These are phyloP conservation scores for Cyclargus thomasi DNA, from an alignment of 1,140 invertebrate genomes.

Conservation along the genomic window DNA sequence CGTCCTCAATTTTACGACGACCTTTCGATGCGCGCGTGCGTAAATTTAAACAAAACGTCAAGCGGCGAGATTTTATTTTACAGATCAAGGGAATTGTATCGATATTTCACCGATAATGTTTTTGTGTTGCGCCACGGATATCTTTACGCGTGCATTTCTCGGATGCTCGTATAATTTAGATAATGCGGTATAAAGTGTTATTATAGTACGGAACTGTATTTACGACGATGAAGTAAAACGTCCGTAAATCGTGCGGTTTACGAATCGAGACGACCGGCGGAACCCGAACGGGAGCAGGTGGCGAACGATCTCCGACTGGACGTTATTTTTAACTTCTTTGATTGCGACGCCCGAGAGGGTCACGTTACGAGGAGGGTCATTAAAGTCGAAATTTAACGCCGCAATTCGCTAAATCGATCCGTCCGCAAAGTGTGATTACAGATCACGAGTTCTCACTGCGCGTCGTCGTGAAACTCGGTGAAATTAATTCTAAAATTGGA, in stretches of 20 bases:
- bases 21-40: constrained; percentile 51
- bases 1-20: constrained; percentile 70
- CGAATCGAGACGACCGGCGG: constrained; percentile 24
- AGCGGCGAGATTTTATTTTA: constrained; percentile 62
- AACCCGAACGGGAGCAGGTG: not conserved
- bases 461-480: not conserved
- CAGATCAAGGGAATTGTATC: constrained; percentile 70
- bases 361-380: not conserved
- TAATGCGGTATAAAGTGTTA: constrained; percentile 44
- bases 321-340: not conserved
- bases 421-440: not conserved
- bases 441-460: not conserved
- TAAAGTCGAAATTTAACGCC: not conserved
- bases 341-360: not conserved
- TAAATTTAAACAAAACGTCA: constrained; percentile 68
- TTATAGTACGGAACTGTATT: constrained; percentile 33
- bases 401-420: not conserved
- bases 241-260: constrained; percentile 44
- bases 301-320: not conserved
- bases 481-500: not conserved
- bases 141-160: constrained; percentile 55
- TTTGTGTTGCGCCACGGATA: constrained; percentile 58
- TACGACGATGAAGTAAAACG: constrained; percentile 43
- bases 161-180: constrained; percentile 45
- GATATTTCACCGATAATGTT: constrained; percentile 69